Evolutionary conservation across 2,113 vertebrate species (phyloP).

Genomic region (Vidua chalybeata): DNA sequence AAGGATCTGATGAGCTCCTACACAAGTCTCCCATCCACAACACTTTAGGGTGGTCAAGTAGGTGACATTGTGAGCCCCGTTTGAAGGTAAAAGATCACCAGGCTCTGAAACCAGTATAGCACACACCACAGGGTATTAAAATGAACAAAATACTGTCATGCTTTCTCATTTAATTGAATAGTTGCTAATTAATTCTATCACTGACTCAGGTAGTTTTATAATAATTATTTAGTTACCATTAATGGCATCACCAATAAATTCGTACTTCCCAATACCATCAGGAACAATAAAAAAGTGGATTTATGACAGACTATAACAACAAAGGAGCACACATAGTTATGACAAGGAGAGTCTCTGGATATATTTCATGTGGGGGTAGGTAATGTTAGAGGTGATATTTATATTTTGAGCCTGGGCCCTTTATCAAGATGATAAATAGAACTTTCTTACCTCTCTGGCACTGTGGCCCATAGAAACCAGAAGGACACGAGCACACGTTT

Average conservation of each 20-base stretch:
- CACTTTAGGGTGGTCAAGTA: neutral
- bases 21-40: neutral
- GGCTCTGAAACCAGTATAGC: neutral
- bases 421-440: conserved; percentile 15
- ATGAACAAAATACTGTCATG: neutral
- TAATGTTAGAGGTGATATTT: neutral
- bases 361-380: neutral
- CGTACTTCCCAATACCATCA: neutral
- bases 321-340: neutral
- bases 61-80: neutral
- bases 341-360: neutral
- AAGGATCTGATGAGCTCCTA: neutral
- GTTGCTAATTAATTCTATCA: neutral
- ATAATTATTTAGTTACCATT: neutral
- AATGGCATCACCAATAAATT: neutral
- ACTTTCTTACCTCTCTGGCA: conserved; percentile 79
- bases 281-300: neutral
- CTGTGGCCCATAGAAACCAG: conserved; percentile 74
- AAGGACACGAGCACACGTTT: conserved; percentile 74
- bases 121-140: neutral
- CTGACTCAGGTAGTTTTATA: neutral
- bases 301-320: neutral
- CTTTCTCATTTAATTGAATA: neutral
- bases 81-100: neutral
- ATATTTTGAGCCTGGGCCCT: neutral